Percentiles rank a stretch among this genome's conserved stretches.
Conservation (phyloP, 2,888 invertebrate species). For the Mesorhabditis spiculigera region DNA sequence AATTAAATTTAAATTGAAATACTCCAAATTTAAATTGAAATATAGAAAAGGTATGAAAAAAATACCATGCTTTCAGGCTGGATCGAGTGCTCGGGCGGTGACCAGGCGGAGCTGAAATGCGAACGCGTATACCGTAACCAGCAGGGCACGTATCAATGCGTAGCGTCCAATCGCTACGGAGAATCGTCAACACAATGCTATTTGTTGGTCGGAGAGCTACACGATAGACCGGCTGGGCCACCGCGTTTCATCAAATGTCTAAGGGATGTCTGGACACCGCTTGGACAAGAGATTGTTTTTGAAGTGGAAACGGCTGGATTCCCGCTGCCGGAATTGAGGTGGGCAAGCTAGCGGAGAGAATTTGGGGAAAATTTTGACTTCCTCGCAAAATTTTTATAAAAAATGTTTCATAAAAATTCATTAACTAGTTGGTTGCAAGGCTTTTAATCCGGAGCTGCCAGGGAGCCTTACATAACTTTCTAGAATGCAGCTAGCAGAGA, state of each 20-base stretch:
- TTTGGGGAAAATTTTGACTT: too few species aligned
- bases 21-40: too few species aligned
- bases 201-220: slow-evolving; percentile 42
- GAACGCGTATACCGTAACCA: slow-evolving; percentile 36
- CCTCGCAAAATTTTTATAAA: too few species aligned
- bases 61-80: too few species aligned
- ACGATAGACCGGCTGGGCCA: slow-evolving; percentile 44
- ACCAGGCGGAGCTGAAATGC: slow-evolving; percentile 37
- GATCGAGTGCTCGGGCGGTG: slow-evolving; percentile 42
- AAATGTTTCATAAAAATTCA: too few species aligned
- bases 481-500: too few species aligned
- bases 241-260: slow-evolving; percentile 52
- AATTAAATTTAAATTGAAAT: too few species aligned
- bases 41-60: too few species aligned
- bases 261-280: slow-evolving; percentile 46
- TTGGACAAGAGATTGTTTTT: slow-evolving; percentile 39
- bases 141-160: slow-evolving; percentile 46
- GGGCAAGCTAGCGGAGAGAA: slow-evolving; percentile 46
- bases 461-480: too few species aligned
- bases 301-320: slow-evolving; percentile 48
- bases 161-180: slow-evolving; percentile 46
- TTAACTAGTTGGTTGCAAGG: too few species aligned
- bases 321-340: slow-evolving; percentile 50
- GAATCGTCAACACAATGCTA: slow-evolving; percentile 40
- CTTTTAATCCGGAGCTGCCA: too few species aligned